Conservation (phyloP, 1,140 invertebrate genomes). For the Cryptotermes secundus region DNA sequence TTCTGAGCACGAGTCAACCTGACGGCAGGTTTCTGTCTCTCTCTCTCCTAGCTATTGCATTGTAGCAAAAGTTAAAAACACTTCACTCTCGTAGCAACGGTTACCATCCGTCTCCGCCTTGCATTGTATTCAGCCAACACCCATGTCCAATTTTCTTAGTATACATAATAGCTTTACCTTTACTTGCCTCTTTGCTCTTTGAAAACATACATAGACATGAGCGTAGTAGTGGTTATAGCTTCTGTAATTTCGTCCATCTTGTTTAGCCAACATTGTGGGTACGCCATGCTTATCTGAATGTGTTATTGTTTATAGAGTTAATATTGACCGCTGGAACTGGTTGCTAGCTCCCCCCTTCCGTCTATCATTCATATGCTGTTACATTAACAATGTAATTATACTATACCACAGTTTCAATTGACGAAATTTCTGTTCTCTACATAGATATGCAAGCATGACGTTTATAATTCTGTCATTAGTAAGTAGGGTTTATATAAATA, state of each 20-base stretch:
- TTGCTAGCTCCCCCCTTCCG: background rate
- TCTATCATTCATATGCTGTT: background rate
- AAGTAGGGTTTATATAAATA: background rate
- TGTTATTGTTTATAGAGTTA: conserved; percentile 3
- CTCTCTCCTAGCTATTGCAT: background rate
- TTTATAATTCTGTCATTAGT: background rate
- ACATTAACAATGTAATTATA: background rate
- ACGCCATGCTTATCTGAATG: background rate
- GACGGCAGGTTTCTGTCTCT: background rate
- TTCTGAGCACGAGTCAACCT: background rate
- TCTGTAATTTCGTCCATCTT: conserved; percentile 19
- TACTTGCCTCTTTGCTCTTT: background rate
- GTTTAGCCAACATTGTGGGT: background rate
- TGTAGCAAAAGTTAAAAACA: background rate
- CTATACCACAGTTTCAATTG: background rate
- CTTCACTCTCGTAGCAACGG: background rate
- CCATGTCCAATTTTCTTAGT: conserved; percentile 5
- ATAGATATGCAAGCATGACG: background rate
- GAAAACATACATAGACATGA: background rate
- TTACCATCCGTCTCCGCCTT: background rate
- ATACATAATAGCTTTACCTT: background rate
- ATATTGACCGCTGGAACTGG: background rate
- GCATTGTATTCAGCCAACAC: background rate
- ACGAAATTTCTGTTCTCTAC: background rate
- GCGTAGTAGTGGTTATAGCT: background rate